A percentile compares a stretch with the other conserved stretches of the same genome.
phyloP scores from a whole-genome alignment of 2,113 vertebrate species.

The Gymnorhina tibicen region DNA sequence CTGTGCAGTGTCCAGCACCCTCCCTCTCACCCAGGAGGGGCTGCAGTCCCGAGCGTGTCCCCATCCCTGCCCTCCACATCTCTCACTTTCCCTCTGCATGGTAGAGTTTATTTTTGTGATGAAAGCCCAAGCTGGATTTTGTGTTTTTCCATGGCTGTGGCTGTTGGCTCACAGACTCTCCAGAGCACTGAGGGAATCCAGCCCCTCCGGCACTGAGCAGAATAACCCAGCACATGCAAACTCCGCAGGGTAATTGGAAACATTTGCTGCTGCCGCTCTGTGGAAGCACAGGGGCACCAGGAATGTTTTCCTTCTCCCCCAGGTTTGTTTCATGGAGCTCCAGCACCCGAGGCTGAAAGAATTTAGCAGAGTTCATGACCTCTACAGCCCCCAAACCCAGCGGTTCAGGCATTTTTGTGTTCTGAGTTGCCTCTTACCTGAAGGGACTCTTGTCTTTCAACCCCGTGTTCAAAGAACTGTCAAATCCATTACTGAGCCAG shows the following conservation, averaged over 20 bases:
- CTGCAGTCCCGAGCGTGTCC: neutral
- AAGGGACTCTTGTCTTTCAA: neutral
- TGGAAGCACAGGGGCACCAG: neutral
- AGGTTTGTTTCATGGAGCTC: neutral
- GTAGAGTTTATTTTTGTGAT: neutral
- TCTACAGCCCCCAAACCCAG: neutral
- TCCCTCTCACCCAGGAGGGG: neutral
- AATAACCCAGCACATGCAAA: neutral
- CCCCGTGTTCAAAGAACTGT: neutral
- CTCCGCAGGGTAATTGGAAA: conserved; percentile 34
- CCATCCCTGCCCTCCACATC: neutral
- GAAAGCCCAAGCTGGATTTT: neutral
- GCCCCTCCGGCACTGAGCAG: neutral
- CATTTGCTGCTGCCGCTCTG: conserved; percentile 9
- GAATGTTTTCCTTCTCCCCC: conserved; percentile 25
- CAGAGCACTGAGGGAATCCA: neutral
- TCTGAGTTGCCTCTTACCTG: neutral
- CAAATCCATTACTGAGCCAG: neutral
- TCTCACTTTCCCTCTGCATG: neutral
- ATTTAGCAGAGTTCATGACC: conserved; percentile 16
- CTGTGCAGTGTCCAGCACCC: accelerated
- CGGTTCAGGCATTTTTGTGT: neutral
- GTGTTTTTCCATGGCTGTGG: neutral
- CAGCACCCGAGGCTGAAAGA: neutral
- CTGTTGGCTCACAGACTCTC: neutral